These are phyloP conservation scores for Odontocolon sp. DNA, from an alignment of 2,888 invertebrate genomes.

Conservation along the genomic window DNA sequence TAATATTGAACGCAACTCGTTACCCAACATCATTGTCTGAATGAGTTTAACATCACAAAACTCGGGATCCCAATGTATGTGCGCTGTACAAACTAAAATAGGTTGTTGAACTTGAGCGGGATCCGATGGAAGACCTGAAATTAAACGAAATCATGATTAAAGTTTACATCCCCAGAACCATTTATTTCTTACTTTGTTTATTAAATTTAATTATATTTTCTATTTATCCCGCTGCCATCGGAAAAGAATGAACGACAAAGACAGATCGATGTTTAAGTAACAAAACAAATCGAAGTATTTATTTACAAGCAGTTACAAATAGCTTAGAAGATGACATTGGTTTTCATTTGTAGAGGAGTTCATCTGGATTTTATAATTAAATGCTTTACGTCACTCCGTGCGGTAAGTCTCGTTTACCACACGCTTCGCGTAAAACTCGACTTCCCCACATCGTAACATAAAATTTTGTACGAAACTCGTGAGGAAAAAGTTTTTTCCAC, in stretches of 20 bases:
- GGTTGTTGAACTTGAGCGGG: slow-evolving; percentile 90
- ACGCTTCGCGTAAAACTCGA: no score
- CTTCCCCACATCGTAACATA: no score
- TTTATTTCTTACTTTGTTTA: no score
- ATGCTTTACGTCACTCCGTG: no score
- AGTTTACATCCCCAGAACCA: no score
- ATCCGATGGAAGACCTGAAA: slow-evolving; percentile 87
- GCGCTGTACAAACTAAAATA: slow-evolving; percentile 97
- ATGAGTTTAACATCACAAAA: slow-evolving; percentile 99
- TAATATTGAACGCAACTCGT: slow-evolving; percentile 93
- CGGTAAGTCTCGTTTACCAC: no score
- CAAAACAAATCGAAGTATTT: background rate
- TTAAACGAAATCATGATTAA: slow-evolving; percentile 58
- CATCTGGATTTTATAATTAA: background rate
- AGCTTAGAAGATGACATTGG: background rate
- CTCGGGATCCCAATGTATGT: slow-evolving; percentile 99
- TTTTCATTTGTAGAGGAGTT: background rate
- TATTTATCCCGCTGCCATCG: no score
- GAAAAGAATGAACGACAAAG: background rate
- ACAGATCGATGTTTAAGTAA: background rate
- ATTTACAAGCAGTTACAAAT: slow-evolving; percentile 60
- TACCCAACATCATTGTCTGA: slow-evolving; percentile 99
- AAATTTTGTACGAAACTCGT: no score
- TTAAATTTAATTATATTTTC: no score
- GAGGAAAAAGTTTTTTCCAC: no score